Evolutionary conservation across 2,888 invertebrate species (phyloP).

Genomic region (Ectemnius continuus): DNA sequence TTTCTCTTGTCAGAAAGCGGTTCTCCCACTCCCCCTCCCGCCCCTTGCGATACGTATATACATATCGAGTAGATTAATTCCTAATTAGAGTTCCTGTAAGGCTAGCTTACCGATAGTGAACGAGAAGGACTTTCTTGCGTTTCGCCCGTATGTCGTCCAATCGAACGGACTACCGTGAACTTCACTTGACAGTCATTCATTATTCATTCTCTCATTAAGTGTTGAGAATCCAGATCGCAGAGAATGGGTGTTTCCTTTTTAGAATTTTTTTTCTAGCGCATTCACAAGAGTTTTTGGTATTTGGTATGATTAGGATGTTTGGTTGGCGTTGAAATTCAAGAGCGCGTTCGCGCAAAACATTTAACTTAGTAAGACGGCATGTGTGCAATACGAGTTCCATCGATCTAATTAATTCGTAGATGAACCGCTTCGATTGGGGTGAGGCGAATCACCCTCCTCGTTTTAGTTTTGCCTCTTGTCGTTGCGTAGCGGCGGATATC

Average conservation of each 20-base stretch:
- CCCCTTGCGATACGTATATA: conserved; percentile 47
- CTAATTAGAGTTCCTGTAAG: conserved; percentile 63
- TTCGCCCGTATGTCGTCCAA: background rate
- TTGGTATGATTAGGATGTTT: too few relatives aligned
- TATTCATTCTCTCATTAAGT: too few relatives aligned
- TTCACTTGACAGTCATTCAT: too few relatives aligned
- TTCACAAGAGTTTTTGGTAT: background rate
- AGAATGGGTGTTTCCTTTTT: background rate
- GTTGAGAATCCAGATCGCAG: too few relatives aligned
- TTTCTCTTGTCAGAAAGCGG: conserved; percentile 51
- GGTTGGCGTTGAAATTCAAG: too few relatives aligned
- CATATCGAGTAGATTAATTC: conserved; percentile 61
- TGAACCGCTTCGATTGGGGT: background rate
- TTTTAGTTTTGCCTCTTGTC: conserved; percentile 30
- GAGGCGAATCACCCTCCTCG: conserved; percentile 17
- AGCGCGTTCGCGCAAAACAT: too few relatives aligned
- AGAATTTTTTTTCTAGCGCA: background rate
- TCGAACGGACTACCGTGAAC: too few relatives aligned
- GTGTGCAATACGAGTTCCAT: background rate
- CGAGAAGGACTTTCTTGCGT: conserved; percentile 14
- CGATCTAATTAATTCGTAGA: background rate
- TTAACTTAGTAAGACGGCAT: too few relatives aligned
- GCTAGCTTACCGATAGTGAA: conserved; percentile 44
- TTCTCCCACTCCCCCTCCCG: conserved; percentile 22
- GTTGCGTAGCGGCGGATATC: conserved; percentile 45